Percentiles rank a stretch among this genome's conserved stretches.
phyloP scores from a whole-genome alignment of 2,888 invertebrate genomes.

The Caenorhabditis sp. region DNA sequence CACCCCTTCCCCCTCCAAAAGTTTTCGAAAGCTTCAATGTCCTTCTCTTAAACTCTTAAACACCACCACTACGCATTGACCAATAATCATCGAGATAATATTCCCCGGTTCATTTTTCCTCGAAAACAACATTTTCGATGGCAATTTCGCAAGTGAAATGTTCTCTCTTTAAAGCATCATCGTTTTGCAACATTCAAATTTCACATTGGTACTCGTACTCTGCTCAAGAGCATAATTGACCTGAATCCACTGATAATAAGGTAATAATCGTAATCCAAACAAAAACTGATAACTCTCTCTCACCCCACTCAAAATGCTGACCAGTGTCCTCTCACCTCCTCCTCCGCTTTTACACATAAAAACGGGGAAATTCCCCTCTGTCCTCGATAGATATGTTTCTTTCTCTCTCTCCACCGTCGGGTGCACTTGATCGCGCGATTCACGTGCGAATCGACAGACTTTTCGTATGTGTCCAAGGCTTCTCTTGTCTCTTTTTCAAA shows the following conservation, averaged over 20 bases:
- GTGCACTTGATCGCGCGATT: constrained; percentile 30
- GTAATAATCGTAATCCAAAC: constrained; percentile 5
- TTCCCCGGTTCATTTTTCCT: too few species aligned
- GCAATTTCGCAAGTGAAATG: constrained; percentile 2
- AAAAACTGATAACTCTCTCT: constrained; percentile 39
- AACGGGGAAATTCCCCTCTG: background rate
- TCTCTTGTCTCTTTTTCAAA: constrained; percentile 6
- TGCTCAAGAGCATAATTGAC: constrained; percentile 20
- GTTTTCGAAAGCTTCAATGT: too few species aligned
- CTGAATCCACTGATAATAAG: background rate
- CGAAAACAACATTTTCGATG: background rate
- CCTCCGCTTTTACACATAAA: background rate
- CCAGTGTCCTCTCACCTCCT: constrained; percentile 10
- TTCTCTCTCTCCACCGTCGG: background rate
- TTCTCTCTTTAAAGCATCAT: background rate
- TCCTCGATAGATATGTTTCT: too few species aligned
- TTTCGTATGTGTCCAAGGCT: constrained; percentile 24
- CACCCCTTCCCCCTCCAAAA: too few species aligned
- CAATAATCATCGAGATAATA: too few species aligned
- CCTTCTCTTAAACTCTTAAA: too few species aligned
- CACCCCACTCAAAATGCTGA: constrained; percentile 44
- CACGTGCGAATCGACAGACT: constrained; percentile 14
- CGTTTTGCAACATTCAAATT: constrained; percentile 9
- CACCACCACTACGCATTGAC: too few species aligned
- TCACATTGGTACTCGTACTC: constrained; percentile 26